Evolutionary conservation across 2,113 vertebrate genomes (phyloP), one percentile per base, ranked within the genome.

Genomic region (Lontra canadensis): DNA sequence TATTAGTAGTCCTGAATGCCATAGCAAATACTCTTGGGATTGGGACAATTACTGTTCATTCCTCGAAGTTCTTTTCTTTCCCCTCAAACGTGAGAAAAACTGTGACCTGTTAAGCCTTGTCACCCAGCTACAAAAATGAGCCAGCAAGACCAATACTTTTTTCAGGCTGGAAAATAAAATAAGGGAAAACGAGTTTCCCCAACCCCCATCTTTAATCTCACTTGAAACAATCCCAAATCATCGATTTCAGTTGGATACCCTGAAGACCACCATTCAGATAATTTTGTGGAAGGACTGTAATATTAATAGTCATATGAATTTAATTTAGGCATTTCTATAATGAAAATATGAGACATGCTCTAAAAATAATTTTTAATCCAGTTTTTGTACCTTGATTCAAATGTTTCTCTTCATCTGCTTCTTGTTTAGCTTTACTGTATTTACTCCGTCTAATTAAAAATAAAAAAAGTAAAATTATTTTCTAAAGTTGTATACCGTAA

Each of bases 401-500:
- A 98, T 99, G 99, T 61, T 99, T 99, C 98, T 99, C 99, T 97
- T 99, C 99, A 76, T 99, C 99, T 4, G 99, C 99, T 98, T 99
- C 99, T 98, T 99, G 99, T 98, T 99, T 99, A 25, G 99, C 99
- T 91, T 99, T 99, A 98, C 99, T 99, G 99, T 99, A 99, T 90
- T 99, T 99, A 98, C 99, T 99, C 98, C 99, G 99, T 98, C 99
- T 99, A 90, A 90, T 98, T 92, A 94, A 96, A 98, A 88, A 83
- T 61, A 2, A 13, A 13, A 71, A 31, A 44, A 52, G 4, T 7
- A 47, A 13, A 78, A 95, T 90, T 67, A 80, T 52, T 86, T 71
- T 42, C 21, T 59, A 86, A 95, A 79, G 6, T 34, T 52, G 1
- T 80, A 89, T 47, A 21, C 36, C 78, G 4, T 8, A 87, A 81